Percentiles rank a stretch among this genome's conserved stretches.
These are phyloP conservation scores for Plebejus anna DNA, from an alignment of 2,888 invertebrate species.

Conservation along the genomic window DNA sequence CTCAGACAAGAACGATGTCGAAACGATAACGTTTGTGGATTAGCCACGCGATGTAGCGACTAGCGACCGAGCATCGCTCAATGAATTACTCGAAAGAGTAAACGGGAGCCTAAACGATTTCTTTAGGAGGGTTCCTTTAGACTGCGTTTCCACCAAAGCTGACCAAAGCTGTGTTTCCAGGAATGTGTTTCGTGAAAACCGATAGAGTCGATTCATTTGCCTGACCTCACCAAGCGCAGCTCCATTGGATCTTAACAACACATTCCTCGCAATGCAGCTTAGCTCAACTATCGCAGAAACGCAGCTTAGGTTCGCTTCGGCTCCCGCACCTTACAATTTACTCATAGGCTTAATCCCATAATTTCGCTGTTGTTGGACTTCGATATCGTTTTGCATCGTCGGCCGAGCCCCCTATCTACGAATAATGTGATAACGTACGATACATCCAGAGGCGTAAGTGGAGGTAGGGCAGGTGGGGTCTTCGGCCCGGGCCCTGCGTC, in stretches of 20 bases:
- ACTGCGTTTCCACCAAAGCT: neutral
- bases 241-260: too few species aligned
- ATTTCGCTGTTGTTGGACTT: neutral
- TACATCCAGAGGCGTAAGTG: slow-evolving; percentile 81
- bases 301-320: neutral
- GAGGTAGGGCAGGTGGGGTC: slow-evolving; percentile 80
- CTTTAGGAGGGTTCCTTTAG: neutral
- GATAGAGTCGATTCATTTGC: too few species aligned
- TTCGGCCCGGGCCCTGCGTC: slow-evolving; percentile 76
- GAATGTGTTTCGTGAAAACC: too few species aligned
- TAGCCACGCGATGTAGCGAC: neutral
- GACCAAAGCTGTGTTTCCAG: too few species aligned
- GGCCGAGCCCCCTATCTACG: slow-evolving; percentile 40
- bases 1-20: neutral
- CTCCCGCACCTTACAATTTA: neutral
- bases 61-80: neutral
- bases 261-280: too few species aligned
- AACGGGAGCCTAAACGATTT: neutral
- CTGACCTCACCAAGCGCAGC: too few species aligned
- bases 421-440: slow-evolving; percentile 69
- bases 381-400: neutral
- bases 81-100: neutral
- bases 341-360: neutral
- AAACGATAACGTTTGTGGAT: neutral
- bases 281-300: too few species aligned